Conservation (phyloP, 2,113 vertebrate genomes). For the Periophthalmus modestus region DNA sequence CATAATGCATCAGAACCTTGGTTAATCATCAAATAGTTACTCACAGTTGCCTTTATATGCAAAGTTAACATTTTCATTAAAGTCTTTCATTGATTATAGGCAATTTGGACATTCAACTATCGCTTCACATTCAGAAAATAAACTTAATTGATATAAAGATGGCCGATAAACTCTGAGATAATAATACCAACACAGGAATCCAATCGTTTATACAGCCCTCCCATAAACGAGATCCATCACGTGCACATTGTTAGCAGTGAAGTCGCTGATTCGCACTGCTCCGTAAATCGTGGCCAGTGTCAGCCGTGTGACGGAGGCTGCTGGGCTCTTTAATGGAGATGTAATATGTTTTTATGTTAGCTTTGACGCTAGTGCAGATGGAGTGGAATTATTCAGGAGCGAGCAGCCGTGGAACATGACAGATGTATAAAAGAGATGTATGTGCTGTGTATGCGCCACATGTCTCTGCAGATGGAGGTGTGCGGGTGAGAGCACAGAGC, state of each 20-base stretch:
- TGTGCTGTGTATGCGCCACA: neutral
- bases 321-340: neutral
- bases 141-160: neutral
- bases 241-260: neutral
- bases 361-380: neutral
- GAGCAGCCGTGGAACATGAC: neutral
- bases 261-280: neutral
- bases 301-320: neutral
- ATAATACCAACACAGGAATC: neutral
- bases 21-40: too few relatives aligned
- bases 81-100: neutral
- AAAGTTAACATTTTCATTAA: too few relatives aligned
- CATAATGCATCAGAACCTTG: too few relatives aligned
- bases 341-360: neutral
- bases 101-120: neutral
- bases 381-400: slow-evolving; percentile 7
- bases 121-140: neutral
- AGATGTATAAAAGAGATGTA: slow-evolving; percentile 4
- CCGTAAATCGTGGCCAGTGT: neutral
- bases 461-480: slow-evolving; percentile 7
- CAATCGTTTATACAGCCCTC: neutral
- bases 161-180: neutral
- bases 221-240: neutral
- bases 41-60: too few relatives aligned
- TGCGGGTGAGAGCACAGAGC: neutral